A percentile compares a stretch with the other conserved stretches of the same genome.
Evolutionary conservation across 2,113 vertebrate species (phyloP).

Genomic region (Chroicocephalus ridibundus): DNA sequence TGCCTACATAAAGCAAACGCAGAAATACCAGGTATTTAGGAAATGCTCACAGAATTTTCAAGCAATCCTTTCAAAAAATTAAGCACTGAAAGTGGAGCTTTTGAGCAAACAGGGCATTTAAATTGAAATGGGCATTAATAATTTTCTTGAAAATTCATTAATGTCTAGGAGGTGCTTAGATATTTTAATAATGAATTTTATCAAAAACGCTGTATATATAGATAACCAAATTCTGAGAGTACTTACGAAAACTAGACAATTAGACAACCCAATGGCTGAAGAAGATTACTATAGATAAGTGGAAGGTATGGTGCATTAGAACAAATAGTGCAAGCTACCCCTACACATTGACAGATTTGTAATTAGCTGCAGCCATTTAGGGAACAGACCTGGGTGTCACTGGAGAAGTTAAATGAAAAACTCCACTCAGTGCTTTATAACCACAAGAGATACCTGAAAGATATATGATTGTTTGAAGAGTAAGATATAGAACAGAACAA

Average conservation of each 20-base stretch:
- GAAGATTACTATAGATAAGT: neutral
- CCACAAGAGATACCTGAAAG: neutral
- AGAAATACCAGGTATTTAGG: neutral
- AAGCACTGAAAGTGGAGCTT: neutral
- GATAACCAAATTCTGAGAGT: neutral
- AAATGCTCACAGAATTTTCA: neutral
- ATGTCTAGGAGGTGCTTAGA: neutral
- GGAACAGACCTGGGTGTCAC: neutral
- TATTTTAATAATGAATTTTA: neutral
- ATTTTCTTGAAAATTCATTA: neutral
- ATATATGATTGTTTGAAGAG: neutral
- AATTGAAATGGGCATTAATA: neutral
- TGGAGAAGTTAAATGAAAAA: neutral
- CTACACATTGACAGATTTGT: neutral
- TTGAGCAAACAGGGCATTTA: neutral
- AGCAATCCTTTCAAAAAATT: neutral
- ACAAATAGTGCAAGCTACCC: neutral
- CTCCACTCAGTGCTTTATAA: neutral
- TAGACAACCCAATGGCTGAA: neutral
- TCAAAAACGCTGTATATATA: neutral
- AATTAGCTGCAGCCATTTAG: neutral
- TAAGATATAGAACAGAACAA: neutral
- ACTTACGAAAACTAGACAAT: neutral
- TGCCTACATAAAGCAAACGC: neutral
- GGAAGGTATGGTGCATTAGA: neutral